Base-by-base conservation (phyloP, 92 coral and sea anemone species). In the Plumapathes pennacea region DNA sequence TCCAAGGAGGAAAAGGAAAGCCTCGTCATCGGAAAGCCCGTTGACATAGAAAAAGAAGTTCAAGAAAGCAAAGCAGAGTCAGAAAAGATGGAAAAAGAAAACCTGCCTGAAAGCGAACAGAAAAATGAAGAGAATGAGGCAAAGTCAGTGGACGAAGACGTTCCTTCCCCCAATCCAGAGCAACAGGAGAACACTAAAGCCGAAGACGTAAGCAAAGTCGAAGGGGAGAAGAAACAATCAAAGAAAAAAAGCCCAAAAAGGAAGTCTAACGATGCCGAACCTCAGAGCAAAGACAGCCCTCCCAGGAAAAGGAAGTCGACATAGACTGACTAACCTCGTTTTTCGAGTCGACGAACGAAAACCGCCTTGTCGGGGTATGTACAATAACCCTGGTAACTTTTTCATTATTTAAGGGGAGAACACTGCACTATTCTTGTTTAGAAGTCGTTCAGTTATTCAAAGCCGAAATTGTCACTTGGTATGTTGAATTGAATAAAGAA, bases 231-330 rank as follows among this genome's bases (percentile, higher is more conserved):
- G 60, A 27, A 31, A 52, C 46, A 60, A 17, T 8, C 8, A 34
- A 34, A 34, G 40, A 13, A 34, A 34, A 34, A 7, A 52, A 52
- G 50, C 33, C 39, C 63, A 18, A 66, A 66, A 14, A 45, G 73
- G 20, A 66, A 54, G 53, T 51, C 73, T 0, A 53, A 28, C 12
- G 73, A 66, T 22, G 33, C 13, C 1, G 65, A 58, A 28, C 41
- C 54, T 34, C 26, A 79, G 30, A 87, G 74, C 24, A 84, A 50
- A 25, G 76, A 72, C 25, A 74, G 83, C 41, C 92, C 87, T 50
- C 76, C 86, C 12, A 85, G 80, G 74, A 80, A 64, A 64, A 50
- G 77, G 57, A 80, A 69, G 46, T 80, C 81, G 26, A 62, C 59
- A 15, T 77, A 68, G 60, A 58, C 24, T n/a, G n/a, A n/a, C n/a